Evolutionary conservation across 2,888 invertebrate genomes (phyloP), one percentile per base, ranked within the genome.

Genomic region (Ypsolopha sequella): DNA sequence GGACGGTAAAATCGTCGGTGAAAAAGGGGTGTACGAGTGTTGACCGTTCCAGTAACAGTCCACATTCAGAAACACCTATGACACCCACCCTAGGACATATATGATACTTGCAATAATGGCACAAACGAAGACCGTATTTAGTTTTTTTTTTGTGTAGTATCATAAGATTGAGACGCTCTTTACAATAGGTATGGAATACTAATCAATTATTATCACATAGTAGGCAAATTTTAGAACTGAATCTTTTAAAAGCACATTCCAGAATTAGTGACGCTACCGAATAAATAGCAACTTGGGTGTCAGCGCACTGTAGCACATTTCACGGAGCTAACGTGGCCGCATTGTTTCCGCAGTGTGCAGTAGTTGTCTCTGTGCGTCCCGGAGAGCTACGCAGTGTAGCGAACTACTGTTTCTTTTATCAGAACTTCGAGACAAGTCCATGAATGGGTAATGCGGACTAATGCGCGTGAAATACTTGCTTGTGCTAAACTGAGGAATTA

Each of bases 271-370:
- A 64, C 56, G 68, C 70, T 60, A 53, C 62, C 56, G 56, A 54
- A 57, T 57, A 48, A 53, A 56, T 56, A 36, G 63, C 79, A 63
- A 67, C 77, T 73, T 76, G 80, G 80, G 80, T 74, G 82, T 80
- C 74, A 69, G 54, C 56, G 55, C 56, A 62, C 63, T 61, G 58
- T 68, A 24, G 66, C 68, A 62, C 63, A 79, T 80, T 78, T 77
- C 76, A 76, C 73, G 79, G 66, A 54, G 62, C 65, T 76, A 69
- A 73, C 66, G 62, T 63, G 51, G 56, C 56, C 58, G 58, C 65
- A 63, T 70, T 68, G 62, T 69, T 60, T 69, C 60, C 61, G 51
- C 58, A 65, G 62, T 65, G 65, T 66, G 56, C 60, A 59, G 65
- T 60, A 24, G 4, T 24, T 24, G 24, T 57, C 64, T 57, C 72